Base-by-base conservation (phyloP, 1,140 invertebrate species). In the Lepidurus apus region DNA sequence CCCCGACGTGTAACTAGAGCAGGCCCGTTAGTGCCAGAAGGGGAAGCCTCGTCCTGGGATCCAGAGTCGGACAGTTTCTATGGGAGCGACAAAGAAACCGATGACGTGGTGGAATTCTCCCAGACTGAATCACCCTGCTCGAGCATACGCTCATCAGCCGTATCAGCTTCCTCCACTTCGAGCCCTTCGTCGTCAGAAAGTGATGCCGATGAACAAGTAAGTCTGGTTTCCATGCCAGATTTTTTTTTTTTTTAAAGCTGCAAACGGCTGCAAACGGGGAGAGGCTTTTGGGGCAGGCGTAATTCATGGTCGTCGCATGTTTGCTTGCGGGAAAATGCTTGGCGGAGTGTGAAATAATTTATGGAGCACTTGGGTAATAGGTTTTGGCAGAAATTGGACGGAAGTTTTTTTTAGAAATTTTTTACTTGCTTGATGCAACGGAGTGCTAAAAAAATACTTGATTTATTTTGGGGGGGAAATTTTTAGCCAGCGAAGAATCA, bases 81-180 rank as follows among this genome's bases (percentile, higher is more conserved):
- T 84, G 89, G 88, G 47, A 88, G 87, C 81, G 89, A 91, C 78
- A 91, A 90, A 83, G 90, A 90, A 80, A 88, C 87, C 44, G 88
- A 90, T 78, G 90, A 92, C 79, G 86, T 88, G 76, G 85, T 91
- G 73, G 90, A 91, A 75, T 93, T 93, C 85, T 92, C 91, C 42
- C 75, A 77, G 21, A 79, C 78, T 10, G 78, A 79, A 7, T 79
- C 78, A n/a, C 74, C 77, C 65, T 42, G 53, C 43, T 74, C 65
- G 34, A 74, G 73, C 13, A 21, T 26, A 42, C 75, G 42, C 10
- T 74, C 65, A 43, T 65, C 53, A 65, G 53, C 53, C 17, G 53
- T 65, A 65, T 65, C 53, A 17, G n/a, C 53, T 65, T 74, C 65
- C 1, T 73, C 34, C 6, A 43, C 65, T 5, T 43, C 74, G 11